phyloP scores from a whole-genome alignment of 2,888 invertebrate genomes.

The Phalera bucephala region DNA sequence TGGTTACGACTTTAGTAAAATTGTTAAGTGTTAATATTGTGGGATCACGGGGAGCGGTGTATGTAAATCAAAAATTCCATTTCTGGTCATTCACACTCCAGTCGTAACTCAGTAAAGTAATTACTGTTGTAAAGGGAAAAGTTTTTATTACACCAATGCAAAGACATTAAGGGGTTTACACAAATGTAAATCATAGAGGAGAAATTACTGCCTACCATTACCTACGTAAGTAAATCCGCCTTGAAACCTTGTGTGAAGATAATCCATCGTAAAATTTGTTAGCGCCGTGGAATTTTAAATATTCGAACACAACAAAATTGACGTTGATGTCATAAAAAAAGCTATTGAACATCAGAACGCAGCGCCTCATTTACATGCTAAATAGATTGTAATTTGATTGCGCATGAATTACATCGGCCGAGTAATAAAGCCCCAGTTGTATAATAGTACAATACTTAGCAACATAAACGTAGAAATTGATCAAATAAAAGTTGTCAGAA shows the following conservation, averaged over 20 bases:
- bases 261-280: too few species aligned
- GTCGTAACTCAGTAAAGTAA: constrained; percentile 1
- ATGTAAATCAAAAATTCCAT: constrained; percentile 1
- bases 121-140: constrained; percentile 1
- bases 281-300: not conserved
- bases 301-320: not conserved
- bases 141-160: not conserved
- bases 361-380: not conserved
- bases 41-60: constrained; percentile 1
- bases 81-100: constrained; percentile 1
- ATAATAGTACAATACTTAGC: not conserved
- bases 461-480: constrained; percentile 2
- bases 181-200: not conserved
- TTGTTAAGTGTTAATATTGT: constrained; percentile 20
- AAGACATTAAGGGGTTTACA: not conserved
- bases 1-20: constrained; percentile 30
- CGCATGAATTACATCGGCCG: not conserved
- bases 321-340: not conserved
- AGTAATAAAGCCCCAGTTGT: not conserved
- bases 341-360: not conserved
- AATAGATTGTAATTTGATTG: not conserved
- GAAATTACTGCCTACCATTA: too few species aligned
- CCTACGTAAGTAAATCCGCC: too few species aligned
- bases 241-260: too few species aligned
- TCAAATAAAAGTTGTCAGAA: constrained; percentile 53